Evolutionary conservation across 2,113 vertebrate genomes (phyloP), one percentile per base, ranked within the genome.

Genomic region (Jaculus jaculus): DNA sequence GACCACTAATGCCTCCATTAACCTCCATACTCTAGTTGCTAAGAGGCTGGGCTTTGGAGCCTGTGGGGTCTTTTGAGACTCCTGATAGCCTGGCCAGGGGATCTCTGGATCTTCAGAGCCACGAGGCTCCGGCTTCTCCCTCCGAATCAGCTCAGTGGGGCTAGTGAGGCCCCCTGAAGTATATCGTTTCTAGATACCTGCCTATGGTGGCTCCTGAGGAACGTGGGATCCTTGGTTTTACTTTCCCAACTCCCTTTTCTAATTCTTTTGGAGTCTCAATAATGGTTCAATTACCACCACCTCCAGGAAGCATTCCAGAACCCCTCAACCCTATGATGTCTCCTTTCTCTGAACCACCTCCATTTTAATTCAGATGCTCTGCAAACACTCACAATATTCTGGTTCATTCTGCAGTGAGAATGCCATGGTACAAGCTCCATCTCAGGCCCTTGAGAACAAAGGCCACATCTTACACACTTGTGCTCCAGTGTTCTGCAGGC

Each of bases 311-410:
- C 60, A 32, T 54, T 85, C 89, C 0, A 18, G 65, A 54, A 16
- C 47, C 30, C 47, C n/a, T 16, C 23, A 7, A 16, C 7, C 17
- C 7, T 13, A 17, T 0, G 0, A 39, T 47, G 63, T 30, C 28
- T 68, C n/a, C 47, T 72, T 54, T 58, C 58, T 87, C 12, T 30
- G 30, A 79, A 54, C 4, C 15, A 30, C 34, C 58, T 72, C 18
- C 7, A 1, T 7, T 30, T 34, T 23, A 80, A 65, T 0, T 0
- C 1, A 0, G 39, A 47, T 73, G 47, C 17, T 72, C 4, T 37
- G 6, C 0, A 39, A 17, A 69, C 11, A 23, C 9, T 39, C 20
- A 24, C 47, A 15, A 5, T 0, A 5, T 71, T 72, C 69, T 51
- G 32, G n/a, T 12, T 51, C 26, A 42, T 58, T 82, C 83, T 26